Percentiles rank a stretch among this genome's conserved stretches.
Evolutionary conservation across 64 coral and sea anemone species (phyloP).

Genomic region (Actinia equina): DNA sequence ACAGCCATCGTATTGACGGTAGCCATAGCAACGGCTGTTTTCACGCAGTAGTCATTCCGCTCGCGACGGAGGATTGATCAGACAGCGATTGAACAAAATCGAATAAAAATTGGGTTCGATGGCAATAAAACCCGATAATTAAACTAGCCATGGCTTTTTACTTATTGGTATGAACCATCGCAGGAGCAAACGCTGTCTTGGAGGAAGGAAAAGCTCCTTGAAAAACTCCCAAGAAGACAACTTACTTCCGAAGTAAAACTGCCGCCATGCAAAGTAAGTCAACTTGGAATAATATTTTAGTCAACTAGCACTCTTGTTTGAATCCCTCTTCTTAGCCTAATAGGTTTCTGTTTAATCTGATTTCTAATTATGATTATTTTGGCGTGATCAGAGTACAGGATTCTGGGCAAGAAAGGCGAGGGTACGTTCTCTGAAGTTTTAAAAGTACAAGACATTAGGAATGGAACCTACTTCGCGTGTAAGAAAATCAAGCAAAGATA

Average conservation of each 20-base stretch:
- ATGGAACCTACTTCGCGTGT: constrained; percentile 94
- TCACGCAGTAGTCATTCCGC: constrained; percentile 13
- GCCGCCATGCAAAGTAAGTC: constrained; percentile 29
- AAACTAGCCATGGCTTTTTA: not conserved
- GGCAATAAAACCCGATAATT: constrained; percentile 15
- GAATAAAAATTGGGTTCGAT: constrained; percentile 1
- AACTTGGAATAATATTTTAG: not conserved
- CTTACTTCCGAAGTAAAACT: not conserved
- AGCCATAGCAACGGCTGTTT: constrained; percentile 30
- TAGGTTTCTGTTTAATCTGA: not conserved
- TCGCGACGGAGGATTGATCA: constrained; percentile 22
- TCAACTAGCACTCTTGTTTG: not conserved
- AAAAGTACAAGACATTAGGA: constrained; percentile 90
- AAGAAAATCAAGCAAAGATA: constrained; percentile 99
- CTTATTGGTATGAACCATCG: constrained; percentile 1
- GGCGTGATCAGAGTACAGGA: constrained; percentile 79
- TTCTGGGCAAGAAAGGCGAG: constrained; percentile 98
- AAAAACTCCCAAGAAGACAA: not conserved
- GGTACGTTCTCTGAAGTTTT: constrained; percentile 97
- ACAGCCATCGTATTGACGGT: not conserved
- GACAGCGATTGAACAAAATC: constrained; percentile 3
- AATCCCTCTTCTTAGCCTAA: not conserved
- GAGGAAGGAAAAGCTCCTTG: constrained; percentile 8
- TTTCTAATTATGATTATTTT: constrained; percentile 38
- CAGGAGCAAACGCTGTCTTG: not conserved